A percentile compares a stretch with the other conserved stretches of the same genome.
These are phyloP conservation scores for Podarcis cretensis DNA, from an alignment of 2,113 vertebrate genomes.

Conservation along the genomic window DNA sequence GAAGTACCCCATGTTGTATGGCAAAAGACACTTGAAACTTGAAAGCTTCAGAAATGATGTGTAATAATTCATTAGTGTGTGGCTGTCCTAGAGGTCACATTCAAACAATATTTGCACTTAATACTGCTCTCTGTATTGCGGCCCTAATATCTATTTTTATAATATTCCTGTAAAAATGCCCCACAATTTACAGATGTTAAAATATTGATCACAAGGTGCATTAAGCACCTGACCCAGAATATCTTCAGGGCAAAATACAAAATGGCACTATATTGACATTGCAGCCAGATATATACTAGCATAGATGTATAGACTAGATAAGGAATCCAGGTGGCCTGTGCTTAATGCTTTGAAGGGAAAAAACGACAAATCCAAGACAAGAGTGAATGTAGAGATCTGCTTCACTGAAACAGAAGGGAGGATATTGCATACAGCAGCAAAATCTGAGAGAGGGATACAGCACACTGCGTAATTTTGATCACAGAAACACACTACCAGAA, in stretches of 20 bases:
- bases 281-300: not conserved
- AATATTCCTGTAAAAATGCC: no score
- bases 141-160: not conserved
- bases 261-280: slow-evolving; percentile 9
- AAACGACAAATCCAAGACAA: not conserved
- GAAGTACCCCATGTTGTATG: not conserved
- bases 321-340: not conserved
- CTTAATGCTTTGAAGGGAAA: not conserved
- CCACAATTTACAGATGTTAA: slow-evolving; percentile 1
- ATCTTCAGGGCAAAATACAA: slow-evolving; percentile 12
- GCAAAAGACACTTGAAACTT: not conserved
- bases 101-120: no score
- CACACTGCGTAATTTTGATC: not conserved
- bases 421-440: not conserved
- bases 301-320: slow-evolving; percentile 13
- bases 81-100: not conserved
- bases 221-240: not conserved
- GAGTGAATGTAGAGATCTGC: slow-evolving; percentile 8
- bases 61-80: not conserved
- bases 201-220: slow-evolving; percentile 17
- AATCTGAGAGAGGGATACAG: slow-evolving; percentile 9
- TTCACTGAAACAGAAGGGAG: not conserved
- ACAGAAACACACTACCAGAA: not conserved
- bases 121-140: no score
- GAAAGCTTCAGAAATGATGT: not conserved